Evolutionary conservation across 2,113 vertebrate species (phyloP), one percentile per base, ranked within the genome.

Genomic region (Neoarius graeffei): DNA sequence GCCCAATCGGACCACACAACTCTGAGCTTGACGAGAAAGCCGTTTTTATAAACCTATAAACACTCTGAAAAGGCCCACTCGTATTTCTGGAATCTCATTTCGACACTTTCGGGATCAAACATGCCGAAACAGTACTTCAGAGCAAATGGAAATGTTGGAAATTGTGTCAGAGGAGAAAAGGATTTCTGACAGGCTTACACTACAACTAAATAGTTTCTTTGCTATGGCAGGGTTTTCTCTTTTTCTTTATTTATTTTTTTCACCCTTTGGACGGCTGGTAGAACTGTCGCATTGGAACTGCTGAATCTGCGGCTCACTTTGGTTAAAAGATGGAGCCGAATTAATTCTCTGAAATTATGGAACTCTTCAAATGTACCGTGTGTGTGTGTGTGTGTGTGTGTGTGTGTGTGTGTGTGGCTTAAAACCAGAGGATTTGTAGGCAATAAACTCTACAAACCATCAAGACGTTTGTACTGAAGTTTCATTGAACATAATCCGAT

Each of bases 1-100:
- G 92, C 91, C 87, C 92, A 95, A 94, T 95, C 95, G 92, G 92
- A 96, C 94, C 96, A 95, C 92, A 95, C 97, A 96, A 93, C 84
- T 94, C 96, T 94, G 95, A 84, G 89, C 91, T 93, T 86, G 71
- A 83, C 92, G 93, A 94, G 88, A 90, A 66, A 93, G 94, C 25
- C 95, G 95, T 96, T 97, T 95, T 96, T 96, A 95, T 94, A 96
- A 97, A 97, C 94, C 94, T 95, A 95, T 96, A 96, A 97, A 97
- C 96, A 95, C 96, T 94, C 92, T 93, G 52, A 95, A 95, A 95
- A 94, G 93, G 85, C 92, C 94, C 95, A 95, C 94, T 94, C 94
- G 95, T 95, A 92, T 93, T 89, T 88, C 94, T 96, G 96, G 96
- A 92, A 94, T 95, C 95, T 94, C 95, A 91, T 91, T 83, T 9